phyloP scores from a whole-genome alignment of 2,113 vertebrate species.

The Notarius quadriscutis region DNA sequence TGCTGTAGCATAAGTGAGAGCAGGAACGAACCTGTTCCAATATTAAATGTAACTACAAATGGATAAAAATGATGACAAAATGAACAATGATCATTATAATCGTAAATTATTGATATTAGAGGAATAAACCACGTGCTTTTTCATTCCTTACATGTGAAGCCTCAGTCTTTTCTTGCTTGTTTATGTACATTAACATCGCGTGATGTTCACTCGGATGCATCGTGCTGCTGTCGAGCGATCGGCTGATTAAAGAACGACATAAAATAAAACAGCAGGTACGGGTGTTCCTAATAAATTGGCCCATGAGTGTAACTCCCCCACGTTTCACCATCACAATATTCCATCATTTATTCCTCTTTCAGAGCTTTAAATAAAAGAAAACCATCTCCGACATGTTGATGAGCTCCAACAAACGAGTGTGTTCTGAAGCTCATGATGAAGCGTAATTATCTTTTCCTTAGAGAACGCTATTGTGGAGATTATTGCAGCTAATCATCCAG shows the following conservation, averaged over 20 bases:
- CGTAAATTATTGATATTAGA: background rate
- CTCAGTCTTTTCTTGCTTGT: background rate
- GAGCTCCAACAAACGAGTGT: background rate
- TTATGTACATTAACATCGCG: background rate
- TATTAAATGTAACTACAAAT: background rate
- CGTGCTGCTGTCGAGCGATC: no score
- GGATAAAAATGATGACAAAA: background rate
- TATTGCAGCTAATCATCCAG: conserved; percentile 19
- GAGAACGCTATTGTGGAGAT: conserved; percentile 20
- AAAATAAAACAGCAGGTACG: no score
- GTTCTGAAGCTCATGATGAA: background rate
- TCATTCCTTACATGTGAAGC: no score
- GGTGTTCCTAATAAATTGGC: no score
- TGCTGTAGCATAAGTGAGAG: background rate
- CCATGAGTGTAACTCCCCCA: background rate
- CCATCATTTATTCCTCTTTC: background rate
- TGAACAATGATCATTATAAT: background rate
- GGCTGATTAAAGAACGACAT: no score
- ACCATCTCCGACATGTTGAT: background rate
- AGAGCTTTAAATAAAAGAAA: background rate
- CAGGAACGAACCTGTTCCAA: background rate
- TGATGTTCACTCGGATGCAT: no score
- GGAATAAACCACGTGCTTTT: background rate
- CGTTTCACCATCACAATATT: background rate
- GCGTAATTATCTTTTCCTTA: background rate